Base-by-base conservation (phyloP, 2,113 vertebrate species). In the Laterallus jamaicensis region DNA sequence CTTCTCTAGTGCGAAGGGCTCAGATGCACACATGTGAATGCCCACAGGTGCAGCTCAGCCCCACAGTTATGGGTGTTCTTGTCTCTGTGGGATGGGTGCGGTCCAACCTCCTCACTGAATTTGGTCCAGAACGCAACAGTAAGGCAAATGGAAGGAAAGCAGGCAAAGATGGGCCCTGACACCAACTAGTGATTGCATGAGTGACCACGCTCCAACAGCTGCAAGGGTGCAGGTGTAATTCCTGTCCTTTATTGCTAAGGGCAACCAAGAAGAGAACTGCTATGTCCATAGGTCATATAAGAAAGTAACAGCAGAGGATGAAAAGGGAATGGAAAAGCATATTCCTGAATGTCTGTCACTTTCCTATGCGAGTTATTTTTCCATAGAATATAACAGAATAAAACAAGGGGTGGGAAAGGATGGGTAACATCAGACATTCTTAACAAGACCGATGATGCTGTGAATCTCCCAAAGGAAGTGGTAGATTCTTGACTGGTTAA, bases 391-490 rank as follows among this genome's bases (percentile, higher is more conserved):
- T 5, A 75, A 55, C 3, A 35, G 35, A 32, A 87, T 59, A 76
- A 85, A 87, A 73, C 20, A 73, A 66, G 32, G 39, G 2, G 9
- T 21, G 5, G 3, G 12, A 9, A 87, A 70, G 50, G 9, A 86
- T 24, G 17, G 63, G 54, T 66, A 86, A 62, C 13, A 63, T 29
- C 40, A 67, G 19, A 70, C 3, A 4, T 28, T 79, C 64, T 82
- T 88, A 78, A 92, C 37, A 52, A 62, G 20, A 32, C 1, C 8
- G 6, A 37, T 70, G 73, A 71, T 1, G 2, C 37, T 84, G 39
- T 31, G 31, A 39, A 64, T 73, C n/a, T 91, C 77, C 71, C 64
- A 80, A 40, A 90, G 87, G 62, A 95, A 95, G 66, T 58, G 22
- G 42, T 44, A 82, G 60, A 90, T 75, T 26, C 40, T 77, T 94